Evolutionary conservation across 2,888 invertebrate species (phyloP), one percentile per base, ranked within the genome.

Genomic region (Dasysyrphus tricinctus): DNA sequence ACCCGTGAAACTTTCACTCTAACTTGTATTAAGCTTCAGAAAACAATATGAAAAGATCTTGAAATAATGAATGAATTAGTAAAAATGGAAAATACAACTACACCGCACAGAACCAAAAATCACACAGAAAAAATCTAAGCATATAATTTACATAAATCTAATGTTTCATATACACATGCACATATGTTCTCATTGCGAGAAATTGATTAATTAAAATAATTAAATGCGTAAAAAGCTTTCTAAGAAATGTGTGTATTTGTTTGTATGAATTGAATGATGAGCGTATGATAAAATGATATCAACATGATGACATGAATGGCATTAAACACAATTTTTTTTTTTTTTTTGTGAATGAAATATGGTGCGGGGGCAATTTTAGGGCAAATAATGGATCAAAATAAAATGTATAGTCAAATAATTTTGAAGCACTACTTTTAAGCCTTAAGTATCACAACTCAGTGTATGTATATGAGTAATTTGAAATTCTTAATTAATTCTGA

Each of bases 201-300:
- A 37, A 49, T 59, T 67, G 39, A 51, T 74, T 56, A 80, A 74
- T 74, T 74, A 51, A 59, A 37, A 67, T 47, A 49, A 49, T 74
- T 57, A 32, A 65, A 44, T 74, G 80, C 67, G 67, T 73, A 42
- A 47, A 44, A 67, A 73, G 65, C 54, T 72, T 63, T 47, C 39
- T 5, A 24, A 47, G 49, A 65, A 47, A 16, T 65, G 11, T 54
- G 59, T 37, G 5, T 16, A 44, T 65, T 44, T 11, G n/a, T 16
- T 32, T 47, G 24, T 6, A 65, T 19, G 12, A 65, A 65, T 47
- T 32, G 12, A 65, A 12, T 9, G 47, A 47, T 47, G 47, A 65
- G 47, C 47, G 47, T 65, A 32, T 29, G 47, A 47, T 47, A 19
- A 65, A 65, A 47, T 65, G 47, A 47, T 47, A 65, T 65, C 34